Evolutionary conservation across 2,797 vertebrate species (phyloP), one percentile per base, ranked within the genome.

Genomic region (Manis crassicaudata): DNA sequence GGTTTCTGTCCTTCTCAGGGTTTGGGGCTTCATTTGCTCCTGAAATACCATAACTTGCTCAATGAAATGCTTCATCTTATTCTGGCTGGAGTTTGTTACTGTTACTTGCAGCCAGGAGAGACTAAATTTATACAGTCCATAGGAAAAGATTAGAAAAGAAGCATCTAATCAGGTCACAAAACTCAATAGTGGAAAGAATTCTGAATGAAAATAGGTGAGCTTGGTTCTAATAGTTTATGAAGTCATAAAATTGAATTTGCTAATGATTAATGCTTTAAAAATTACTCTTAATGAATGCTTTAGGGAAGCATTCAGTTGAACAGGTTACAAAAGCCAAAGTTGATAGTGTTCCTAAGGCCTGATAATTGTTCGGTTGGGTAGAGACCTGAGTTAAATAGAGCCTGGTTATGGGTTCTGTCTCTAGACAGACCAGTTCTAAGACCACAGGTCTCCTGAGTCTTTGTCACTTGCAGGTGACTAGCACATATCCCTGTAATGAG

Each of bases 251-350:
- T 6, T 90, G 14, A 93, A 68, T n/a, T 90, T 27, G 23, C 72
- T 84, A 58, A 90, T 77, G 76, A 73, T 86, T 46, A 87, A 83
- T 84, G 17, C n/a, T 58, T 85, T n/a, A 80, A n/a, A 92, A 92
- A 75, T 68, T 72, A 77, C 37, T 86, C 40, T 81, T 93, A 68
- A 4, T 16, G 4, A 92, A 62, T 76, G 73, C 27, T 84, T 67
- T 79, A 52, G 80, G 62, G 14, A 81, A 86, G 29, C 76, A 63
- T 76, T 76, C 43, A 29, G 37, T 81, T 67, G 54, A 90, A 72
- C 32, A 29, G 25, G 46, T 88, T 95, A 94, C 43, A 37, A 73
- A 88, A 60, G n/a, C 88, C 29, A 73, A 62, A 87, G 63, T 72
- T 10, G 84, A 27, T 79, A 84, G 21, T 63, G 9, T 20, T 88